Conservation (phyloP, 2,797 vertebrate species). For the Galago senegalensis region DNA sequence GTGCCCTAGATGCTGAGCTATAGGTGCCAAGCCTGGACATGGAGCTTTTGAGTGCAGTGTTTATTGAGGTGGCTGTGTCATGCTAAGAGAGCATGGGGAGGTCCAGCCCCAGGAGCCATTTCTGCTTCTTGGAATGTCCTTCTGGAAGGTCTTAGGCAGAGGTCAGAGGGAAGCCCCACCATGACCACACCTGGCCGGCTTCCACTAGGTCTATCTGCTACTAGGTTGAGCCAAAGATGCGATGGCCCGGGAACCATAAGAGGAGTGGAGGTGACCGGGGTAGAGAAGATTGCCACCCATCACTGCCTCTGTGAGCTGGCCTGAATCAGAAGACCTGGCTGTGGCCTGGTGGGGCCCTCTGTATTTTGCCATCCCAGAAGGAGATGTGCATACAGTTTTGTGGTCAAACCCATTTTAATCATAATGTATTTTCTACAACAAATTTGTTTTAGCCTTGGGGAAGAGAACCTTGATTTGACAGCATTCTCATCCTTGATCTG, state of each 20-base stretch:
- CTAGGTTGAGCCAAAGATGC: fast-evolving
- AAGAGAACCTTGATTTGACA: fast-evolving
- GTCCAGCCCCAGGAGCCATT: fast-evolving
- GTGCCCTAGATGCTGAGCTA: no score
- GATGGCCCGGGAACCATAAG: fast-evolving
- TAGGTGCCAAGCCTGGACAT: not conserved
- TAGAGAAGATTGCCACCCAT: fast-evolving
- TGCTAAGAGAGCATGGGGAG: fast-evolving
- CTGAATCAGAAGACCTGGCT: not conserved
- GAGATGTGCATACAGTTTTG: fast-evolving
- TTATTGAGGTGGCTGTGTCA: fast-evolving
- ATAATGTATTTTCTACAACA: not conserved
- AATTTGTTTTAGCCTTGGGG: not conserved
- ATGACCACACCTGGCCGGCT: not conserved
- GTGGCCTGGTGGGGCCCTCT: fast-evolving
- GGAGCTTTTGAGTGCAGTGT: fast-evolving
- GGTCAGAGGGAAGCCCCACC: not conserved
- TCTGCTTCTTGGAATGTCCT: not conserved
- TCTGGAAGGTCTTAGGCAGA: no score
- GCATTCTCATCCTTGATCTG: not conserved
- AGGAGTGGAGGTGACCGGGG: not conserved
- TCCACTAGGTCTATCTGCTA: not conserved
- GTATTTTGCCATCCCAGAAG: not conserved
- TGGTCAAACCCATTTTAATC: not conserved
- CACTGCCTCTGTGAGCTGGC: not conserved